Evolutionary conservation across 2,888 invertebrate species (phyloP).

Genomic region (Timandra comae): DNA sequence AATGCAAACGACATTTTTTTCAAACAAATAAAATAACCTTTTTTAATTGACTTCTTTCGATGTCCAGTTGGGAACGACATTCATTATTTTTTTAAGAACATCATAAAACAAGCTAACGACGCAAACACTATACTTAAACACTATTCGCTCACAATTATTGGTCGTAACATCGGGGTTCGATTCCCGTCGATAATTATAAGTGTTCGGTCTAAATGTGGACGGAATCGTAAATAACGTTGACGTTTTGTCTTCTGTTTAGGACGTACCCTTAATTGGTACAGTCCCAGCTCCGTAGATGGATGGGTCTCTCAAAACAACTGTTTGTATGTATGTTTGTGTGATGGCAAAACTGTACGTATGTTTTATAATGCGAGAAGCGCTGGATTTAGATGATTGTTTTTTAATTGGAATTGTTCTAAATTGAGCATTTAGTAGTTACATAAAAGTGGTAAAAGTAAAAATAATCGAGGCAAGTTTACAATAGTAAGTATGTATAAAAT

Average conservation of each 20-base stretch:
- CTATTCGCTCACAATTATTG: constrained; percentile 66
- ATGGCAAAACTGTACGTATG: too few relatives aligned
- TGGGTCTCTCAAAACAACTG: too few relatives aligned
- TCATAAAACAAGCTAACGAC: constrained; percentile 64
- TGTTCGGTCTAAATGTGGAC: constrained; percentile 29
- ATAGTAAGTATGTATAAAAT: too few relatives aligned
- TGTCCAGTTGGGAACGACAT: constrained; percentile 53
- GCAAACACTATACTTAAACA: constrained; percentile 55
- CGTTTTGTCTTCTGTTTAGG: constrained; percentile 30
- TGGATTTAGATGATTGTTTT: too few relatives aligned
- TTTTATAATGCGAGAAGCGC: too few relatives aligned
- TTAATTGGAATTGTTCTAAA: too few relatives aligned
- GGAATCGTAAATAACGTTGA: constrained; percentile 28
- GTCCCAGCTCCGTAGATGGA: constrained; percentile 18
- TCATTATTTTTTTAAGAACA: constrained; percentile 59
- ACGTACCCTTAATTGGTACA: constrained; percentile 21
- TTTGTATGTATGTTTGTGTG: too few relatives aligned
- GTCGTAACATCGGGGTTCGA: constrained; percentile 61
- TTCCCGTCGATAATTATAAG: constrained; percentile 64
- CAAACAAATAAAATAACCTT: background rate
- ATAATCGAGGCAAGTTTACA: too few relatives aligned
- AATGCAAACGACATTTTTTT: background rate
- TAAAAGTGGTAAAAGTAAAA: too few relatives aligned
- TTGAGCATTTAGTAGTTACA: too few relatives aligned
- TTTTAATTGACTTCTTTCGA: background rate